phyloP scores from a whole-genome alignment of 1,140 invertebrate species.

The Stratiolaelaps scimitus region DNA sequence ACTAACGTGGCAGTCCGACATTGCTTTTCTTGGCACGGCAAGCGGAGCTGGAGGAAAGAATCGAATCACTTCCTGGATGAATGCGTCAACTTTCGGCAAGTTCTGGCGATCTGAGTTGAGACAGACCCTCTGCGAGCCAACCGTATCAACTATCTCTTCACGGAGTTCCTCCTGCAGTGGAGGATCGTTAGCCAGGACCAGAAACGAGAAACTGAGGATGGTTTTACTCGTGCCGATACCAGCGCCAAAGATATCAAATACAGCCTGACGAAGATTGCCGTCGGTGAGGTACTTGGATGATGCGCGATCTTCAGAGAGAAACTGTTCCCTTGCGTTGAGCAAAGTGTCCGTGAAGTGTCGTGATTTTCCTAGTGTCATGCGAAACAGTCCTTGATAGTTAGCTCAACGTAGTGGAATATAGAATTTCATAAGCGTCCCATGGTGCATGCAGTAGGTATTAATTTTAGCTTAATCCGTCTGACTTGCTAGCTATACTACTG shows the following conservation, averaged over 20 bases:
- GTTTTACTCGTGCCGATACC: background rate
- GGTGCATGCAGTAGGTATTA: no score
- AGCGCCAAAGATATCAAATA: conserved; percentile 4
- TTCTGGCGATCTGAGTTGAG: background rate
- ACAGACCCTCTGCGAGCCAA: background rate
- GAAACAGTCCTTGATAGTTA: no score
- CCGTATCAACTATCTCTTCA: background rate
- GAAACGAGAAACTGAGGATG: background rate
- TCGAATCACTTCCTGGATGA: conserved; percentile 10
- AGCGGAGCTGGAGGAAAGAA: conserved; percentile 4
- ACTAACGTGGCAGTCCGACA: background rate
- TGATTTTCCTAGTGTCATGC: background rate
- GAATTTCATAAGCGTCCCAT: no score
- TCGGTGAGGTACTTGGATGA: conserved; percentile 10
- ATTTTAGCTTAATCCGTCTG: no score
- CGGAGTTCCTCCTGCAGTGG: background rate
- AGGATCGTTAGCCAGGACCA: background rate
- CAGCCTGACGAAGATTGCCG: background rate
- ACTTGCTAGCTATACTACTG: no score
- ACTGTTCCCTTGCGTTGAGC: background rate
- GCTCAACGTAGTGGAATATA: no score
- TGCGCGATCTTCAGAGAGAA: background rate
- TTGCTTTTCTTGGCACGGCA: background rate
- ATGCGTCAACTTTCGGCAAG: background rate
- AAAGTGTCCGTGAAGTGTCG: conserved; percentile 4